Base-by-base conservation (phyloP, 2,113 vertebrate species). In the Etheostoma cragini region DNA sequence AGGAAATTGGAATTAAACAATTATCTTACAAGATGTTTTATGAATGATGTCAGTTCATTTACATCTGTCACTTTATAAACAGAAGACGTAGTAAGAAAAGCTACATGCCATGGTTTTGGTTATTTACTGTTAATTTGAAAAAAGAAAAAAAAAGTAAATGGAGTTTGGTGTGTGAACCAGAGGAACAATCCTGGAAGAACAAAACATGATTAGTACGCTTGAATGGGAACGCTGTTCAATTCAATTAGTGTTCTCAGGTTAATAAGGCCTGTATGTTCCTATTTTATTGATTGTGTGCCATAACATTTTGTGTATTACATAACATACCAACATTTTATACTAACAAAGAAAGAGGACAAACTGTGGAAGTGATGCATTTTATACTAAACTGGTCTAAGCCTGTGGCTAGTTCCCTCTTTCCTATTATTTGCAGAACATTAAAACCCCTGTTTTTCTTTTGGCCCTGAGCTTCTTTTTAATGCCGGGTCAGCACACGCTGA, bases 401-500 rank as follows among this genome's bases (percentile, higher is more conserved):
- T 22, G 24, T 60, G 24, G 6, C n/a, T 22, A 30, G 22, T 78
- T 53, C 7, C 4, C 56, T 35, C 17, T 45, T 35, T 46, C 38
- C 22, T 52, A 58, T 49, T 1, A 0, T 63, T 45, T 73, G 33
- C 30, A 11, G 47, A 81, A 67, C 42, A 69, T 58, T 30, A 80
- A 70, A 67, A 42, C 33, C 24, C 8, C 47, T 7, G 47, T 42
- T 42, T 42, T 42, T 42, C 8, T 10, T 10, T 64, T 52, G 77
- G 60, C 53, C 58, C 58, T 22, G 33, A 72, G 46, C 75, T 30
- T 10, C 3, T 57, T 42, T 62, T 72, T 52, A 53, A 75, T 62
- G 57, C 79, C 4, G 2, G 57, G 17, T 53, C 73, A 75, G 64
- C 26, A 38, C 49, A 57, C 0, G 6, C 50, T 69, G 65, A 81